Conservation (phyloP, 2,888 invertebrate genomes). For the Sarcophaga caerulescens region DNA sequence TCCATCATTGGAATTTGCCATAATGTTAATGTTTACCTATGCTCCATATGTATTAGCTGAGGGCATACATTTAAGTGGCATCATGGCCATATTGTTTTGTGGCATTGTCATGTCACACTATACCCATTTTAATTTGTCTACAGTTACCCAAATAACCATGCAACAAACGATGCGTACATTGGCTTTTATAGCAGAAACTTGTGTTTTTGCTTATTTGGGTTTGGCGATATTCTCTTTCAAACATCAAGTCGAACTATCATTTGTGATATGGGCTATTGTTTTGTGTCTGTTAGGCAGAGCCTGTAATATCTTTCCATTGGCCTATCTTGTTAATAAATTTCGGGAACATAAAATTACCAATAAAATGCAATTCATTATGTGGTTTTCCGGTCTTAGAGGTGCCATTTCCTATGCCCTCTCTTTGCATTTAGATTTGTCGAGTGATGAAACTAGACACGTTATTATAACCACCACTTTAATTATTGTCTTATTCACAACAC, state of each 20-base stretch:
- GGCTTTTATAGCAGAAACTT: slow-evolving; percentile 98
- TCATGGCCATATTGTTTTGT: slow-evolving; percentile 99
- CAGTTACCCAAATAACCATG: slow-evolving; percentile 99
- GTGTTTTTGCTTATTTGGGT: slow-evolving; percentile 98
- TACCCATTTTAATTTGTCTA: slow-evolving; percentile 98
- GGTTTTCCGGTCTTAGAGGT: slow-evolving; percentile 98
- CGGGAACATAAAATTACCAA: slow-evolving; percentile 98
- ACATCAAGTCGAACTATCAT: slow-evolving; percentile 93
- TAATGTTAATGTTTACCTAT: slow-evolving; percentile 99
- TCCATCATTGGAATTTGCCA: slow-evolving; percentile 98
- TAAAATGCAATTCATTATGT: slow-evolving; percentile 99
- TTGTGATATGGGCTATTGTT: slow-evolving; percentile 97
- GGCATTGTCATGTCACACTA: slow-evolving; percentile 99
- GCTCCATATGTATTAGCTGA: slow-evolving; percentile 99
- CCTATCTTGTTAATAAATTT: slow-evolving; percentile 96
- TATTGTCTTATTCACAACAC: slow-evolving; percentile 96
- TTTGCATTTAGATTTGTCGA: slow-evolving; percentile 94
- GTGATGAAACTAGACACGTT: slow-evolving; percentile 95
- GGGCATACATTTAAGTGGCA: slow-evolving; percentile 96
- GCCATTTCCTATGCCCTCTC: slow-evolving; percentile 99
- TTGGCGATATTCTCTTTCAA: slow-evolving; percentile 90
- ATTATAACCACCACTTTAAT: slow-evolving; percentile 99
- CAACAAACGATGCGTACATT: slow-evolving; percentile 98
- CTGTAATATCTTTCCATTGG: slow-evolving; percentile 97
- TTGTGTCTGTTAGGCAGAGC: slow-evolving; percentile 96